Conservation (phyloP, 2,888 invertebrate genomes). For the Drosophila villosipedis region DNA sequence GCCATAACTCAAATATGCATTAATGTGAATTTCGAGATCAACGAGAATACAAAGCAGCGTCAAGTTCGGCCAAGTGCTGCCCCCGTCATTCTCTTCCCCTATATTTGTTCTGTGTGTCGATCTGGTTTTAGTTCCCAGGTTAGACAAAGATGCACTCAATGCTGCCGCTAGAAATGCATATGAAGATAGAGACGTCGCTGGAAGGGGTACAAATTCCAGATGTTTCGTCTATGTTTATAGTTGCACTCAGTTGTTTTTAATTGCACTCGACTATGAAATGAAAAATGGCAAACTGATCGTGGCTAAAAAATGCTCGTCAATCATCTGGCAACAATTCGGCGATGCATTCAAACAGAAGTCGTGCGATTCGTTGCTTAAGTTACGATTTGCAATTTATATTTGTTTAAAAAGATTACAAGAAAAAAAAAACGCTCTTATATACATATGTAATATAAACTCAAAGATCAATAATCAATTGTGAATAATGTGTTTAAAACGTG, state of each 20-base stretch:
- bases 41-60: constrained; percentile 27
- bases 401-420: constrained; percentile 15
- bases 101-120: background rate
- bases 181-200: background rate
- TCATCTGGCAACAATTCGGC: constrained; percentile 17
- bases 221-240: constrained; percentile 23
- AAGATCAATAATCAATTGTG: constrained; percentile 17
- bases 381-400: constrained; percentile 41
- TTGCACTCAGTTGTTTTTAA: constrained; percentile 24
- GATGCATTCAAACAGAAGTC: constrained; percentile 16
- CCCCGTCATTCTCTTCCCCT: background rate
- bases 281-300: constrained; percentile 37
- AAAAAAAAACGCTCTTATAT: constrained; percentile 27
- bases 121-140: constrained; percentile 27
- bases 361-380: constrained; percentile 40
- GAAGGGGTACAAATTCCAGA: constrained; percentile 10
- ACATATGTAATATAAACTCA: constrained; percentile 24
- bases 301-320: constrained; percentile 40
- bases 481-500: background rate
- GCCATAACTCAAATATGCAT: constrained; percentile 52
- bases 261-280: constrained; percentile 37
- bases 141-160: constrained; percentile 8
- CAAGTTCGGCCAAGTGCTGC: constrained; percentile 22
- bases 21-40: constrained; percentile 51
- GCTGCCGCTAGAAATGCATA: constrained; percentile 1